A percentile compares a stretch with the other conserved stretches of the same genome.
Conservation (phyloP, 2,113 vertebrate genomes). For the Rhea pennata region DNA sequence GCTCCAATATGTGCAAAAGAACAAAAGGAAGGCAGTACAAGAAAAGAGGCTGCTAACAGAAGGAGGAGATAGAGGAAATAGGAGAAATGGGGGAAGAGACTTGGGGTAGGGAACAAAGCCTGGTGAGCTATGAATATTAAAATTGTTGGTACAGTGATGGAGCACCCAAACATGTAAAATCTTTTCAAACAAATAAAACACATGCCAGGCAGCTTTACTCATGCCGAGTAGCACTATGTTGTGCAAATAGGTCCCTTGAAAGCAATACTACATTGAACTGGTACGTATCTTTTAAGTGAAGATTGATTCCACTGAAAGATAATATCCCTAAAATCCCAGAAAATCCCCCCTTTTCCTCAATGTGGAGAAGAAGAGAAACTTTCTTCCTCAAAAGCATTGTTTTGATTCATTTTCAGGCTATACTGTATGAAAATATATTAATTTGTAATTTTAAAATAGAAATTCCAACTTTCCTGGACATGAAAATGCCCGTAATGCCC, state of each 20-base stretch:
- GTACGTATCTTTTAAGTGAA: neutral
- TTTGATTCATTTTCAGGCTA: neutral
- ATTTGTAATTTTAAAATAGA: neutral
- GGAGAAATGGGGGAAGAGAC: neutral
- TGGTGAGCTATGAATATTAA: neutral
- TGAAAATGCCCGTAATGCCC: neutral
- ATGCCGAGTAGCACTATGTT: neutral
- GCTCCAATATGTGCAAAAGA: neutral
- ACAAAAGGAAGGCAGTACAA: neutral
- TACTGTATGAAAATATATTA: neutral
- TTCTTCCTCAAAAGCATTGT: neutral
- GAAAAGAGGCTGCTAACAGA: neutral
- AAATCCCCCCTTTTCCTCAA: accelerated
- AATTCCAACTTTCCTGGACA: neutral
- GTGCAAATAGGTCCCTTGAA: neutral
- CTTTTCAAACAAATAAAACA: neutral
- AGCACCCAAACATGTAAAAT: neutral
- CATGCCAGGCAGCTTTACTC: neutral
- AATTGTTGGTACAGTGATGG: neutral
- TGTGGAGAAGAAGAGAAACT: neutral
- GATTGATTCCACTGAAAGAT: neutral
- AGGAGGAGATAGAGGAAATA: neutral
- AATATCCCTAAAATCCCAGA: neutral
- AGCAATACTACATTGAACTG: accelerated
- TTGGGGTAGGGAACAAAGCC: neutral